These are phyloP conservation scores for Lepidurus apus DNA, from an alignment of 1,140 invertebrate genomes.

Conservation along the genomic window DNA sequence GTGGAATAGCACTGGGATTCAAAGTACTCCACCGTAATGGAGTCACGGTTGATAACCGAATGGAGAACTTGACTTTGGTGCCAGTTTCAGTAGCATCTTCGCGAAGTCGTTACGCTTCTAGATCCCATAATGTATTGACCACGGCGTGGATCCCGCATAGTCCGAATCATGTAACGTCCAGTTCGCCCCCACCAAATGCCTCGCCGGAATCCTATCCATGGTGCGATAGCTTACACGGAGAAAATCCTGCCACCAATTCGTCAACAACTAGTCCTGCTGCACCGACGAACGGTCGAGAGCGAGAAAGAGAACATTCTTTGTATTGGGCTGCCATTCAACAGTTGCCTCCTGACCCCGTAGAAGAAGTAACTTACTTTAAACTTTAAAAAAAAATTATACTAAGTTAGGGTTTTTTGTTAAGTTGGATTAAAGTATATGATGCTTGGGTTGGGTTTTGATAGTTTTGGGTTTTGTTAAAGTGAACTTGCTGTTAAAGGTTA, in stretches of 20 bases:
- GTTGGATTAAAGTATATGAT: no score
- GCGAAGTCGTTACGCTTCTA: slow-evolving; percentile 27
- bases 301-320: slow-evolving; percentile 45
- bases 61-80: slow-evolving; percentile 49
- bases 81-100: slow-evolving; percentile 32
- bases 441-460: no score
- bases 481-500: no score
- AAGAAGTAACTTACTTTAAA: slow-evolving; percentile 41
- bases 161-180: neutral
- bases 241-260: slow-evolving; percentile 26
- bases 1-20: slow-evolving; percentile 49
- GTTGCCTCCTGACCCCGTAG: slow-evolving; percentile 46
- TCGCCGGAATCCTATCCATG: slow-evolving; percentile 7
- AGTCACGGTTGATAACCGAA: slow-evolving; percentile 51
- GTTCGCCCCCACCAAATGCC: neutral
- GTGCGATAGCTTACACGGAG: neutral
- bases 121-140: slow-evolving; percentile 21
- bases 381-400: neutral
- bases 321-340: slow-evolving; percentile 54
- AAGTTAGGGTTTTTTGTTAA: neutral
- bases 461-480: no score
- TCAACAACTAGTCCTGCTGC: slow-evolving; percentile 34
- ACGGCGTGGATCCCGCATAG: slow-evolving; percentile 25
- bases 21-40: slow-evolving; percentile 50
- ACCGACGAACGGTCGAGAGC: slow-evolving; percentile 37